Evolutionary conservation across 2,797 vertebrate species (phyloP).

Genomic region (Muraenolepis orangiensis): DNA sequence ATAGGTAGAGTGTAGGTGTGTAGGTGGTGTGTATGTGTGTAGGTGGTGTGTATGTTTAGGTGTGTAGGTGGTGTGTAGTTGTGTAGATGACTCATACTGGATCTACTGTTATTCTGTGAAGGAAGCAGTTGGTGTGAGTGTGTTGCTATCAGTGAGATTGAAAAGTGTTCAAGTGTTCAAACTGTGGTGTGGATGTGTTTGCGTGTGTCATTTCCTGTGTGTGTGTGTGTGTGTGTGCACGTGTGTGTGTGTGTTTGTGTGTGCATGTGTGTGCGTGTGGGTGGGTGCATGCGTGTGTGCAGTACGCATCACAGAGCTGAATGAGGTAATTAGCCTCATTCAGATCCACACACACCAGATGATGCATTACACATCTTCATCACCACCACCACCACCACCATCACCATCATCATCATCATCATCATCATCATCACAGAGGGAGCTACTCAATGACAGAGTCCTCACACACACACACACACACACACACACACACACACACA

Average conservation of each 20-base stretch:
- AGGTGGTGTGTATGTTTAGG: background rate
- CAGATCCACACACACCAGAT: conserved; percentile 29
- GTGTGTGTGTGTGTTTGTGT: conserved; percentile 20
- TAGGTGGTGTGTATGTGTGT: background rate
- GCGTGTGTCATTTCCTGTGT: background rate
- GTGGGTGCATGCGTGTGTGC: conserved; percentile 14
- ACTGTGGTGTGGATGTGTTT: conserved; percentile 1
- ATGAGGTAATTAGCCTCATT: conserved; percentile 31
- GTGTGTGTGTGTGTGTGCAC: conserved; percentile 10
- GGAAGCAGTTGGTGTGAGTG: conserved; percentile 4
- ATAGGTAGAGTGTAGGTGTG: background rate
- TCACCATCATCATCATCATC: conserved; percentile 15
- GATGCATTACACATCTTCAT: conserved; percentile 28
- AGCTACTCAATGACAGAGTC: conserved; percentile 25
- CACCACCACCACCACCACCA: background rate
- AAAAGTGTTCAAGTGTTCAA: background rate
- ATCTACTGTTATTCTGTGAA: no score
- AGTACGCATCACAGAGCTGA: conserved; percentile 8
- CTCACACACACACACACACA: background rate
- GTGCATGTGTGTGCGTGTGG: background rate
- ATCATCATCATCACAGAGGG: conserved; percentile 1
- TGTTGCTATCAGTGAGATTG: conserved; percentile 1
- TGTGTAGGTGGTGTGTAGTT: background rate
- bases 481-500: background rate
- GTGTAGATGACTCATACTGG: background rate